Evolutionary conservation across 2,113 vertebrate species (phyloP).

Genomic region (Cyphomyrus discorhynchus): DNA sequence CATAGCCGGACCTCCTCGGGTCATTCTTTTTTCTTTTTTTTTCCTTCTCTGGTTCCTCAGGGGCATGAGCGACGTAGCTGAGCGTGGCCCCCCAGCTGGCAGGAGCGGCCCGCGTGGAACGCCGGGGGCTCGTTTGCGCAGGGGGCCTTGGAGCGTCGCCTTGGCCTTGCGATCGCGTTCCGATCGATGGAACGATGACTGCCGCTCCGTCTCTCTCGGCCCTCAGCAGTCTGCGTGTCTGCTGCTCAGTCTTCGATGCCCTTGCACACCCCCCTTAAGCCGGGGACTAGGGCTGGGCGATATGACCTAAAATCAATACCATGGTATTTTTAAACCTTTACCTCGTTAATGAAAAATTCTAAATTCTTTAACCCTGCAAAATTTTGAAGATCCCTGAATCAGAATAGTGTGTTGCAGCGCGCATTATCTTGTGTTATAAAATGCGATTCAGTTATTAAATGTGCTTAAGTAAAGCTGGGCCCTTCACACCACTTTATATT

Average conservation of each 20-base stretch:
- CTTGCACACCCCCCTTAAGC: not conserved
- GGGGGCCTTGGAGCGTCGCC: not conserved
- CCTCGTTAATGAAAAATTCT: not conserved
- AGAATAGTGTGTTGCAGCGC: not conserved
- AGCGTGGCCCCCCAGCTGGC: not conserved
- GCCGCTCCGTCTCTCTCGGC: not conserved
- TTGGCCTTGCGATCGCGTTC: not conserved
- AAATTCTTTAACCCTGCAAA: not conserved
- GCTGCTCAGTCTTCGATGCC: not conserved
- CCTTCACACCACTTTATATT: not conserved
- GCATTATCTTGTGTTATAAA: not conserved
- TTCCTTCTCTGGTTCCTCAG: not conserved
- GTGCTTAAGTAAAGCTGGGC: not conserved
- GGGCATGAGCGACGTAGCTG: not conserved
- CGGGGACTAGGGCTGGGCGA: not conserved
- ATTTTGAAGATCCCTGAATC: not conserved
- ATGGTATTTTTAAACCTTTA: not conserved
- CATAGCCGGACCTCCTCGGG: not conserved
- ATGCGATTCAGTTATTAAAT: not conserved
- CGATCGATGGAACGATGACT: not conserved
- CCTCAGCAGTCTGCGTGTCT: not conserved
- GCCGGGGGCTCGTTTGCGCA: not conserved
- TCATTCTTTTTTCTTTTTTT: not conserved
- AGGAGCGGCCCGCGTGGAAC: not conserved
- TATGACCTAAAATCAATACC: not conserved